Evolutionary conservation across 2,888 invertebrate genomes (phyloP), one percentile per base, ranked within the genome.

Genomic region (Antheraea assamensis): DNA sequence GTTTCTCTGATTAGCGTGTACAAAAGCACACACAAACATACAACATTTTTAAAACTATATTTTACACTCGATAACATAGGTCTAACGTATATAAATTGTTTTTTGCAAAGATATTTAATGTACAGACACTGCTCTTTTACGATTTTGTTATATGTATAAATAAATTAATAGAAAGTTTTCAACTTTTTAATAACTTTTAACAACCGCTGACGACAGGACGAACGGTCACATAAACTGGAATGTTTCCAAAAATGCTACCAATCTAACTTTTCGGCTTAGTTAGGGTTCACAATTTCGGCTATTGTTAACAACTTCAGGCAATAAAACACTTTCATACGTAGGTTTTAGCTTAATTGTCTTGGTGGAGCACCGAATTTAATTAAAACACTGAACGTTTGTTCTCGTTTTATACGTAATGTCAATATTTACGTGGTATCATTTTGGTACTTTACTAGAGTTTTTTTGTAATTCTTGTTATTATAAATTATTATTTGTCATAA

Each of bases 261-360:
- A 66, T 66, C 30, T 66, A 66, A 66, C 66, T 66, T 31, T 35
- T 35, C 66, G 35, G 66, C 17, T 19, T 21, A 30, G 66, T 66
- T 35, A 31, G 66, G 31, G 66, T 66, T 35, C 66, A 66, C 35
- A 66, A 66, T 66, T 3, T 30, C 66, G 66, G 66, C 66, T 35
- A 35, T 66, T 66, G 66, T 66, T 35, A 35, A 66, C 66, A 66
- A 66, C 66, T 66, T 66, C 21, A 4, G 66, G 17, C 66, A 66
- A 66, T 66, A 66, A 66, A 66, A 66, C 66, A 66, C 66, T 66
- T 66, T 66, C 66, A 66, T 66, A 66, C 35, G 35, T 66, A 31
- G 66, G 66, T 4, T 31, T 15, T 31, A 19, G 66, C 35, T 66
- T 66, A 66, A 66, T 66, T 31, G 8, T 66, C 66, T 66, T 66